phyloP scores from a whole-genome alignment of 2,797 vertebrate species.

The Helostoma temminkii region DNA sequence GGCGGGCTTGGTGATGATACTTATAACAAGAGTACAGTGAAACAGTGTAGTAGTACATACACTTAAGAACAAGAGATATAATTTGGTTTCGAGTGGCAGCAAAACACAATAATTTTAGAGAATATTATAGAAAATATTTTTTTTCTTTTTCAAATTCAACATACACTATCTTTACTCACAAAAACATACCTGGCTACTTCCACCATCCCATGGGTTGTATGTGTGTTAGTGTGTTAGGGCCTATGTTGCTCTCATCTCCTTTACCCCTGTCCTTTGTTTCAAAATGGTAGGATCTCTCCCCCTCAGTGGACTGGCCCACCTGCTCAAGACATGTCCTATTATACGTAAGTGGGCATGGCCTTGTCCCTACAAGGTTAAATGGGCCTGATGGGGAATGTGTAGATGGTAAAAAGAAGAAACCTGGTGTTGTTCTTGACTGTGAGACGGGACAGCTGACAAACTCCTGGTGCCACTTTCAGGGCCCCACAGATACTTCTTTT shows the following conservation, averaged over 20 bases:
- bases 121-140: background rate
- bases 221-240: no score
- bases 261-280: slow-evolving; percentile 71
- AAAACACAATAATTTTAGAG: background rate
- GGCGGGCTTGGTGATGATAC: background rate
- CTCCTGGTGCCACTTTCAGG: slow-evolving; percentile 8
- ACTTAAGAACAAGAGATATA: background rate
- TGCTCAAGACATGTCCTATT: slow-evolving; percentile 82
- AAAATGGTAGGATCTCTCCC: slow-evolving; percentile 83
- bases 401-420: slow-evolving; percentile 8
- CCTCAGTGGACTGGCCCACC: slow-evolving; percentile 81
- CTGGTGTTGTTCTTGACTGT: slow-evolving; percentile 36
- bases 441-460: slow-evolving; percentile 31
- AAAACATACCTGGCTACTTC: slow-evolving; percentile 12
- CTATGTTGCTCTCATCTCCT: slow-evolving; percentile 62
- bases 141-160: background rate
- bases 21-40: background rate
- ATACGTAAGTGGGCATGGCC: slow-evolving; percentile 83
- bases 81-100: background rate
- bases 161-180: background rate
- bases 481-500: slow-evolving; percentile 10
- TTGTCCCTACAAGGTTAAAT: slow-evolving; percentile 43
- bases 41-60: background rate
- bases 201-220: background rate
- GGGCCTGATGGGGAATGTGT: slow-evolving; percentile 46